Base-by-base conservation (phyloP, 2,113 vertebrate genomes). In the Columba livia region DNA sequence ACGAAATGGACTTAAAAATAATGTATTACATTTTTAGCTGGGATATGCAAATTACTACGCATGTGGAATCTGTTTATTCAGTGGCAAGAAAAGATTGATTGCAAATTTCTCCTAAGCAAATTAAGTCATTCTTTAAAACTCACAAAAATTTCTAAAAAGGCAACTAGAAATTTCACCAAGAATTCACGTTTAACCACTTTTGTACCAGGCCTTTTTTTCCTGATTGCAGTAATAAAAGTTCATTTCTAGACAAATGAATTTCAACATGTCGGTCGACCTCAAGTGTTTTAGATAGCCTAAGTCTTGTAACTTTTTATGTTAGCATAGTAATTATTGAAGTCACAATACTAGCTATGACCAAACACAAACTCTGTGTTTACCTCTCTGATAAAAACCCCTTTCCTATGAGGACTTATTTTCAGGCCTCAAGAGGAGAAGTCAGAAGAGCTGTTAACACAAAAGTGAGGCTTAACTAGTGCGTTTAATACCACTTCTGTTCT, bases 11-110 rank as follows among this genome's bases (percentile, higher is more conserved):
- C 90, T 96, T 94, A 90, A 91, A 96, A 96, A 94, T 94, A 96
- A 92, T 94, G 80, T 89, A 93, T 95, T 92, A 93, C 84, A 87
- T 94, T 97, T 96, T 96, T 97, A 94, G 94, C 86, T 58, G 78
- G 93, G 89, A 93, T 90, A 96, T 93, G 94, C 86, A 96, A 96
- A 95, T 96, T 84, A 83, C 62, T 47, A 87, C 4, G 58, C 80
- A 89, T 81, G 80, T 94, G 89, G 91, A 97, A 96, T 96, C 93
- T 93, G 94, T 96, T 97, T 96, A 95, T 95, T 92, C 94, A 92
- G 90, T 96, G 66, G 90, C 90, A 95, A 95, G 88, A 97, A 95
- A 96, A 97, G 93, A 96, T 81, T 96, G 93, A 97, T 94, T 96
- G 93, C 86, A 94, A 97, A 96, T 95, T 96, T 90, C 90, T 95